Base-by-base conservation (phyloP, 1,140 invertebrate genomes). In the Oryzaephilus surinamensis region DNA sequence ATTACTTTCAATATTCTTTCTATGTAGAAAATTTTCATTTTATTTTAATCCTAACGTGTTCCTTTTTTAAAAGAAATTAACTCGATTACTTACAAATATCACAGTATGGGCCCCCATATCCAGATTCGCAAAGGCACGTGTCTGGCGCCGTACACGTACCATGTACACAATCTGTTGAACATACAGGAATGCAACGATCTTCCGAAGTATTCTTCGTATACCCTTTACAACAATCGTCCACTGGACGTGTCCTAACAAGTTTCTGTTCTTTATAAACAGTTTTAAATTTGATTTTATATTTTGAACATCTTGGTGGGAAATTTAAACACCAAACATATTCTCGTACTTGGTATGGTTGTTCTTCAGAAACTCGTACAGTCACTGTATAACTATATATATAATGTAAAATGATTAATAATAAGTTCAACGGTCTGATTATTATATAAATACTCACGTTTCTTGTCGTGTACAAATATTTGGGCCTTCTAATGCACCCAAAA, bases 81-180 rank as follows among this genome's bases (percentile, higher is more conserved):
- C n/a, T n/a, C n/a, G n/a, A n/a, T 7, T 1, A 78, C 84, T 79
- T 69, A 94, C 89, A 82, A 60, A 86, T 78, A 65, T 85, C 79
- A 64, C 92, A 96, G 19, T 73, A 70, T 5, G 83, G 81, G 19
- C 91, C 91, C 23, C 90, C 89, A 58, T 81, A 95, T 28, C 88
- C 89, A 26, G 77, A 73, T 39, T 81, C 77, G 55, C 91, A 95
- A 60, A 88, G 77, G 60, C 91, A 95, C 38, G 73, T 73, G 50
- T 94, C 79, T 0, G 91, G 90, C 12, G 77, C 83, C 16, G 84
- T 62, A 58, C 91, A 96, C 24, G 70, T 74, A 10, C 92, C 92
- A 60, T 91, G 79, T 23, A 84, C 65, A 56, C 92, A 96, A 10
- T 77, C 66, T 17, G 83, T 67, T 4, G 73, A 75, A 61, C 91